Percentiles rank a stretch among this genome's conserved stretches.
Evolutionary conservation across 1,140 invertebrate species (phyloP).

Genomic region (Riptortus pedestris): DNA sequence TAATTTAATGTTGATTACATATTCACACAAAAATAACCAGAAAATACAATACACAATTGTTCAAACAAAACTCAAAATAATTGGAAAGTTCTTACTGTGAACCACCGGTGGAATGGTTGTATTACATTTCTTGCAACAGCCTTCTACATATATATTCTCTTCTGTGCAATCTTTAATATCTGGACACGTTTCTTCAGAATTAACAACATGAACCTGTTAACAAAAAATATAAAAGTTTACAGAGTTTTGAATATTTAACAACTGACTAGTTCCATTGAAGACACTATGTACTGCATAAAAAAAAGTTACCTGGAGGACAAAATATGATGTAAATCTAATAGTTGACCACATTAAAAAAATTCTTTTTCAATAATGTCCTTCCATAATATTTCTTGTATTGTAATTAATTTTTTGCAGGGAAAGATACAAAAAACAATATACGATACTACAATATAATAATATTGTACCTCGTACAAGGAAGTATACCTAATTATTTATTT

Average conservation of each 20-base stretch:
- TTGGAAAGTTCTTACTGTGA: slow-evolving; percentile 19
- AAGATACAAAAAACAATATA: no score
- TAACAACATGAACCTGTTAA: slow-evolving; percentile 45
- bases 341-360: neutral
- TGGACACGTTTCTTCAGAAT: slow-evolving; percentile 46
- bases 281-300: neutral
- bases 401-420: neutral
- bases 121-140: slow-evolving; percentile 57
- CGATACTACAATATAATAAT: no score
- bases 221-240: no score
- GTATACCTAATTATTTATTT: no score
- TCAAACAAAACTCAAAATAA: no score
- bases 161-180: slow-evolving; percentile 47
- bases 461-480: no score
- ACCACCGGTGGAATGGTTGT: slow-evolving; percentile 33
- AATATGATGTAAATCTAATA: neutral
- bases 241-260: no score
- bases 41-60: no score
- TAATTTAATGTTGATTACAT: no score
- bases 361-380: neutral
- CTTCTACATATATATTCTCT: slow-evolving; percentile 45
- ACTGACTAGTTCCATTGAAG: slow-evolving; percentile 26
- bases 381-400: neutral
- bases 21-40: no score
- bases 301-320: neutral